Evolutionary conservation across 2,797 vertebrate species (phyloP), one percentile per base, ranked within the genome.

Genomic region (Paratrypauchen microcephalus): DNA sequence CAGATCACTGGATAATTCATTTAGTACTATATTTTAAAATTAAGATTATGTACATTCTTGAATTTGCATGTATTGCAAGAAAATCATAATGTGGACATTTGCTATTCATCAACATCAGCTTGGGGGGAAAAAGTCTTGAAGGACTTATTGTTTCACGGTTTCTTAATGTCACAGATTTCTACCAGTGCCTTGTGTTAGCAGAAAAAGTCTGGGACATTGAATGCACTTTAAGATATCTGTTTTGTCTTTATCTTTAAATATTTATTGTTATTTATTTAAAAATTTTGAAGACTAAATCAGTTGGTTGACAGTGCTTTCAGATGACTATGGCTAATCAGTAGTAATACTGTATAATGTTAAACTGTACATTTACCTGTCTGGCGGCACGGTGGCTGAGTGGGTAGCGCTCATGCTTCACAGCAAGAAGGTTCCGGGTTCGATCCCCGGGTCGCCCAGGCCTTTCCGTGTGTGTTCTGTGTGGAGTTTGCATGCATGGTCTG

Each of bases 161-260:
- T 55, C 60, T 75, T 55, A 67, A 21, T 23, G 56, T 64, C 69
- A 50, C 61, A 59, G 63, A 68, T 65, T 75, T 55, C 60, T 60
- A 63, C 16, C 57, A 73, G 79, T 82, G 80, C 81, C 80, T 80
- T 83, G 52, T 41, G 68, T 15, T 13, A 54, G 68, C 47, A 23
- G 18, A 75, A 12, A 41, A 62, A 66, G 74, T 70, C 62, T 78
- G 64, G 74, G 73, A 76, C 71, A 54, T 65, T 83, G 73, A 84
- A 81, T 84, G 89, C 90, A 91, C 85, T 89, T 89, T 88, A 80
- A 75, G 76, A 80, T 70, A 72, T 83, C 67, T 66, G 79, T 75
- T 84, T 77, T 72, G 73, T 62, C 64, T 52, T 19, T 66, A 9
- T 24, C 59, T 30, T 60, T 64, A 58, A 65, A 74, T 69, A 47